Conservation (phyloP, 2,113 vertebrate species). For the Cardinalis cardinalis region DNA sequence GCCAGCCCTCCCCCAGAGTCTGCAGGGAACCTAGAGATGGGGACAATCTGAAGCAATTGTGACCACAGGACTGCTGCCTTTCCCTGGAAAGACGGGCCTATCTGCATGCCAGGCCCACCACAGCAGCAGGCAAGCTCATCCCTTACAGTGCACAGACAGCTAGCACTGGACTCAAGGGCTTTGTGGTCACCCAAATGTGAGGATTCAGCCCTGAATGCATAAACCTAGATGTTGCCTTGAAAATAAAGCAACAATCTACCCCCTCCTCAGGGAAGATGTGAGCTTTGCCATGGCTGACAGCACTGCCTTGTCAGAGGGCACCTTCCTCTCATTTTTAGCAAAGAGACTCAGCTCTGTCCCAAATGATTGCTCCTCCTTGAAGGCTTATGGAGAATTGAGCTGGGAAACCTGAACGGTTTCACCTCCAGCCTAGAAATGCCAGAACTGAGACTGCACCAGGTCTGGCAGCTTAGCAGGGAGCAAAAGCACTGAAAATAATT, state of each 20-base stretch:
- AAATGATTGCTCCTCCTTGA: not conserved
- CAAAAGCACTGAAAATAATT: not conserved
- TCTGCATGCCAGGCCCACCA: not conserved
- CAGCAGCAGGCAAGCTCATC: not conserved
- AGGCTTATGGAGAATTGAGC: not conserved
- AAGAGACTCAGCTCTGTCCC: not conserved
- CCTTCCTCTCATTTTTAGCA: not conserved
- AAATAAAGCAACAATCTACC: not conserved
- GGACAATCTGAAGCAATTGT: not conserved
- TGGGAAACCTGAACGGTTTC: not conserved
- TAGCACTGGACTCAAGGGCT: rapidly evolving
- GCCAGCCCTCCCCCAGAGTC: not conserved
- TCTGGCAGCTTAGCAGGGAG: not conserved
- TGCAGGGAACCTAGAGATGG: not conserved
- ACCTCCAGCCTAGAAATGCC: not conserved
- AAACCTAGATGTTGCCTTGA: not conserved
- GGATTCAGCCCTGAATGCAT: not conserved
- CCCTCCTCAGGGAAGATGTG: not conserved
- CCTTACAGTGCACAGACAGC: not conserved
- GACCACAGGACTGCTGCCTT: not conserved
- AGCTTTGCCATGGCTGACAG: not conserved
- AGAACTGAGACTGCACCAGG: not conserved
- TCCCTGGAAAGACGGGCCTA: not conserved
- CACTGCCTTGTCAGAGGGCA: not conserved
- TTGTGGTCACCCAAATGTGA: not conserved